Evolutionary conservation across 2,113 vertebrate species (phyloP), one percentile per base, ranked within the genome.

Genomic region (Anhinga anhinga): DNA sequence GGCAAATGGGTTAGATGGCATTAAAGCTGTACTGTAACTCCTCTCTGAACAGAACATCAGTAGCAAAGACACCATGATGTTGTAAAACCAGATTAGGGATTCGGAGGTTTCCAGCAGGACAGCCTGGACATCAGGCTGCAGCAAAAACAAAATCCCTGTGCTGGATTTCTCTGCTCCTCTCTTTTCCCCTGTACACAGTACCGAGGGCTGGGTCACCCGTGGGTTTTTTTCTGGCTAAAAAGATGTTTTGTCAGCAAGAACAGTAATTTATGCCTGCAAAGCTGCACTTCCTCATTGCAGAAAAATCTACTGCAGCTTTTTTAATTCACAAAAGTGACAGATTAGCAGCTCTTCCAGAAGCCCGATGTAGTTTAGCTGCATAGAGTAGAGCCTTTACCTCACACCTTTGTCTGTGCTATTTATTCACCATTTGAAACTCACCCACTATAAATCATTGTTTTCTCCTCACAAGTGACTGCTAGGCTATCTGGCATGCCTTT

Each of bases 201-300:
- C 5, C 40, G 36, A 78, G 47, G 40, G 52, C 18, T 87, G 42
- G 55, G 56, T 88, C 72, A 89, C n/a, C n/a, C 0, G 0, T 67
- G 56, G 26, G 82, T 80, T 93, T 76, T 74, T 32, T 71, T 85
- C 78, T 65, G 82, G 53, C 82, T 92, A 56, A 82, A 88, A 86
- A 86, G 72, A 72, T n/a, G 22, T 73, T 88, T 86, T 82, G 61
- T 82, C 89, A 96, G 56, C 90, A 91, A 89, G n/a, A 94, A 82
- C 16, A 79, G 62, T 53, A 77, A 93, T 76, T 90, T 65, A 56
- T 96, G 78, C 30, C 62, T 63, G 50, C 83, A 94, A 84, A 89
- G 50, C 73, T 76, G 40, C 47, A 56, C 29, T 86, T 38, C 14
- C 16, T 58, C 66, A 74, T 22, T 76, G 56, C 44, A 72, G 73